Percentiles rank a stretch among this genome's conserved stretches.
Conservation (phyloP, 2,797 vertebrate genomes). For the Pangasius macronema region DNA sequence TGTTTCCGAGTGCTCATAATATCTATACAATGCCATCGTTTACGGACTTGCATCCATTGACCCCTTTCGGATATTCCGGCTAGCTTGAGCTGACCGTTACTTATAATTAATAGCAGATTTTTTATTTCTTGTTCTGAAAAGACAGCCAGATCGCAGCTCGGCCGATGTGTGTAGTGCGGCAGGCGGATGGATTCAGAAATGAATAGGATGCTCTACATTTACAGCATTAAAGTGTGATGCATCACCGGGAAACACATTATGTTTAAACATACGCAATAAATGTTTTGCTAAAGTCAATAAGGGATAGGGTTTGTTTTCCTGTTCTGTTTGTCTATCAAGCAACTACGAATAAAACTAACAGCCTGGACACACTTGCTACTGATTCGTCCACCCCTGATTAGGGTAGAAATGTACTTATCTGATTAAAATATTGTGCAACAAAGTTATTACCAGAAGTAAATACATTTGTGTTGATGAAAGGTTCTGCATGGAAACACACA, state of each 20-base stretch:
- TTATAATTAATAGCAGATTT: no score
- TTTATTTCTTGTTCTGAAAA: no score
- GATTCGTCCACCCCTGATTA: neutral
- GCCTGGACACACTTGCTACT: neutral
- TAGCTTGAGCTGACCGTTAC: no score
- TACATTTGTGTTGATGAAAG: no score
- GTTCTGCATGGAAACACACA: neutral
- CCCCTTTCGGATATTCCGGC: no score
- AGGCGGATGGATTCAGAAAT: neutral
- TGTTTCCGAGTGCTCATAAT: no score
- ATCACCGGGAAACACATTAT: neutral
- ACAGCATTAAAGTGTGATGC: neutral
- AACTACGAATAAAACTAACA: neutral
- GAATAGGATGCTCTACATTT: neutral
- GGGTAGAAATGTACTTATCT: neutral
- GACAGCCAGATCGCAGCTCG: no score
- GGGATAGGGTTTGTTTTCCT: neutral
- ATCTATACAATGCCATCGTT: no score
- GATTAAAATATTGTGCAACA: neutral
- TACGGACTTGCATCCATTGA: no score
- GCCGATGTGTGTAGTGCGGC: neutral
- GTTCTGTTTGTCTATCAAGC: neutral
- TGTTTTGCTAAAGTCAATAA: neutral
- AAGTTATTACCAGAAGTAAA: neutral
- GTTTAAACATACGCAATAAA: neutral